Percentiles rank a stretch among this genome's conserved stretches.
Evolutionary conservation across 2,797 vertebrate species (phyloP).

Genomic region (Coendou prehensilis): DNA sequence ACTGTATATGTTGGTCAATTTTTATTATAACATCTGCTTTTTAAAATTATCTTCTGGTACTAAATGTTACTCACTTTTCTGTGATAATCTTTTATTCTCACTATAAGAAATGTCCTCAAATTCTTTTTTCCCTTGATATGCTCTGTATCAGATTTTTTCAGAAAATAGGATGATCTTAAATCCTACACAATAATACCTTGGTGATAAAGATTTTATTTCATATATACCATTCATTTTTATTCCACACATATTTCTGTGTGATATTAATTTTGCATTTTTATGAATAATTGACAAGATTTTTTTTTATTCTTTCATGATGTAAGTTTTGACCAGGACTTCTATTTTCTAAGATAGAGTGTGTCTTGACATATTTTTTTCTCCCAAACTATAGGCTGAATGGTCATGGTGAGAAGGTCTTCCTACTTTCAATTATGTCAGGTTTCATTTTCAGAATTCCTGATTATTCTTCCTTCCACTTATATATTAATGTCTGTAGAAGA

Average conservation of each 20-base stretch:
- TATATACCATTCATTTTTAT: neutral
- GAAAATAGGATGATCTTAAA: neutral
- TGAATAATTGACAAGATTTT: neutral
- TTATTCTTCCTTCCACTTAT: neutral
- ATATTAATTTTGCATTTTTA: neutral
- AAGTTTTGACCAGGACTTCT: neutral
- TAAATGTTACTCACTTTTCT: neutral
- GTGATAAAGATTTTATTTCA: neutral
- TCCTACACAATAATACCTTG: neutral
- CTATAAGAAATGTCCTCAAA: neutral
- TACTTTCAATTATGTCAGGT: neutral
- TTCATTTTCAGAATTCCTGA: slow-evolving; percentile 36
- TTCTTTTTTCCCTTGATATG: neutral
- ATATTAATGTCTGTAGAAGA: neutral
- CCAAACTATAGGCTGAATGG: neutral
- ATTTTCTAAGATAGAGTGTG: neutral
- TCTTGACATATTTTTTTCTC: neutral
- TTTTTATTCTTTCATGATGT: neutral
- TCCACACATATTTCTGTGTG: neutral
- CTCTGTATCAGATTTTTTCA: neutral
- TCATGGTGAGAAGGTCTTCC: neutral
- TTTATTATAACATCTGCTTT: neutral
- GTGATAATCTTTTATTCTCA: neutral
- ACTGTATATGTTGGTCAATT: neutral
- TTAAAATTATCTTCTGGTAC: neutral